Percentiles rank a stretch among this genome's conserved stretches.
Evolutionary conservation across 2,888 invertebrate genomes (phyloP).

Genomic region (Notodonta ziczac): DNA sequence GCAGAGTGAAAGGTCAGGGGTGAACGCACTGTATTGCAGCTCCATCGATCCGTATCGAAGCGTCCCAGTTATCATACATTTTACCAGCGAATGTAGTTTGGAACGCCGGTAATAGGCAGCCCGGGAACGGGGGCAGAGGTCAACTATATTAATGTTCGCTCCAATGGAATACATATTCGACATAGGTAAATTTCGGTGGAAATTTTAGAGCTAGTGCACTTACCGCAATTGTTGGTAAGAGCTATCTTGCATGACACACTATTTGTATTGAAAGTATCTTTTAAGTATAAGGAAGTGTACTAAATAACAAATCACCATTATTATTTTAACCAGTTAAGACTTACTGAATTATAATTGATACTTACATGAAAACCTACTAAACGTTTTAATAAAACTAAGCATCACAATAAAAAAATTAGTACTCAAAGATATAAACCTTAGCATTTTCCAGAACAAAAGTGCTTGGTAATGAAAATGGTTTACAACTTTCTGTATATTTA

Average conservation of each 20-base stretch:
- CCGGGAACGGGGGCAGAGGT: slow-evolving; percentile 8
- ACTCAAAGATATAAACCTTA: too few species aligned
- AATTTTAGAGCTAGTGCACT: neutral
- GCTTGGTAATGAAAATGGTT: too few species aligned
- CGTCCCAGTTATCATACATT: slow-evolving; percentile 17
- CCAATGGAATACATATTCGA: slow-evolving; percentile 18
- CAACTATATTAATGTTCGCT: slow-evolving; percentile 20
- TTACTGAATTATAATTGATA: too few species aligned
- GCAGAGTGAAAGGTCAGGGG: slow-evolving; percentile 27
- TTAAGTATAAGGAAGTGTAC: too few species aligned
- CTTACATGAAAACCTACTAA: too few species aligned
- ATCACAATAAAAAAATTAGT: too few species aligned
- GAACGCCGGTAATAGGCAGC: slow-evolving; percentile 15
- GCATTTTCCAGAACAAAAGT: too few species aligned
- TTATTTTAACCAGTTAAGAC: too few species aligned
- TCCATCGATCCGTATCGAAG: slow-evolving; percentile 38
- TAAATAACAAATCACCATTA: too few species aligned
- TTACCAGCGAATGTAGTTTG: neutral
- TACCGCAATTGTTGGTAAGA: neutral
- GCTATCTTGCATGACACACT: neutral
- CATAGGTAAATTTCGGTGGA: slow-evolving; percentile 5
- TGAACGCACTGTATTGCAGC: slow-evolving; percentile 34
- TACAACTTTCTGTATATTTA: too few species aligned
- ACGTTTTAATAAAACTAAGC: too few species aligned
- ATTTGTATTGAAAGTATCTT: too few species aligned